Conservation (phyloP, 2,888 invertebrate genomes). For the Eristalis tenax region DNA sequence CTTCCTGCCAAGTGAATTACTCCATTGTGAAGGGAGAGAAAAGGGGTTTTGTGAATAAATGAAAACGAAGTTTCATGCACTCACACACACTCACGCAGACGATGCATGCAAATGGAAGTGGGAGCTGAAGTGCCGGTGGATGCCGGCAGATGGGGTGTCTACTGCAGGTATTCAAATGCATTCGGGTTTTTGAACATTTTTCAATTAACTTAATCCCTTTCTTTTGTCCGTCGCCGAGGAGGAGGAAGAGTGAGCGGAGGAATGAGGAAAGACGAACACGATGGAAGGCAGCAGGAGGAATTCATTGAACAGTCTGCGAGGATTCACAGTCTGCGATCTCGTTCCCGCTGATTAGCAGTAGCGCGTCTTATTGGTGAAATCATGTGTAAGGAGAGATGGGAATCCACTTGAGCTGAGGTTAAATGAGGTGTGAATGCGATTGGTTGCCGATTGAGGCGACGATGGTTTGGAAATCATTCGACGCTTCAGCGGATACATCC, state of each 20-base stretch:
- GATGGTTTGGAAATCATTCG: background rate
- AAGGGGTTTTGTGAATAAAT: background rate
- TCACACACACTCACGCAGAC: background rate
- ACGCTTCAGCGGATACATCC: too few relatives aligned
- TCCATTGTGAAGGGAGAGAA: constrained; percentile 18
- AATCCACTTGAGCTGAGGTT: constrained; percentile 38
- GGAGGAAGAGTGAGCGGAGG: background rate
- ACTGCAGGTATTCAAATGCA: background rate
- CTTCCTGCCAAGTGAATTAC: constrained; percentile 43
- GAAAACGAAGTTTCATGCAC: background rate
- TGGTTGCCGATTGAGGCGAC: constrained; percentile 1
- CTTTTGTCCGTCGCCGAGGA: background rate
- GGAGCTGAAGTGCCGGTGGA: background rate
- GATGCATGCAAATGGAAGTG: background rate
- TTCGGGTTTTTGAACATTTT: background rate
- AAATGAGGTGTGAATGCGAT: constrained; percentile 47
- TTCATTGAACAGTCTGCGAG: too few relatives aligned
- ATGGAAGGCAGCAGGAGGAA: background rate
- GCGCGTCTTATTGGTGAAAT: constrained; percentile 39
- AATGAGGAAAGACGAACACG: background rate
- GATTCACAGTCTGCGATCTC: too few relatives aligned
- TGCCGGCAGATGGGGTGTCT: background rate
- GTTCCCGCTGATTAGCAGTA: background rate
- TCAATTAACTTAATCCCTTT: constrained; percentile 4
- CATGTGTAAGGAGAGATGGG: constrained; percentile 13